Percentiles rank a stretch among this genome's conserved stretches.
phyloP scores from a whole-genome alignment of 2,797 vertebrate genomes.

The Gallinago stenura region DNA sequence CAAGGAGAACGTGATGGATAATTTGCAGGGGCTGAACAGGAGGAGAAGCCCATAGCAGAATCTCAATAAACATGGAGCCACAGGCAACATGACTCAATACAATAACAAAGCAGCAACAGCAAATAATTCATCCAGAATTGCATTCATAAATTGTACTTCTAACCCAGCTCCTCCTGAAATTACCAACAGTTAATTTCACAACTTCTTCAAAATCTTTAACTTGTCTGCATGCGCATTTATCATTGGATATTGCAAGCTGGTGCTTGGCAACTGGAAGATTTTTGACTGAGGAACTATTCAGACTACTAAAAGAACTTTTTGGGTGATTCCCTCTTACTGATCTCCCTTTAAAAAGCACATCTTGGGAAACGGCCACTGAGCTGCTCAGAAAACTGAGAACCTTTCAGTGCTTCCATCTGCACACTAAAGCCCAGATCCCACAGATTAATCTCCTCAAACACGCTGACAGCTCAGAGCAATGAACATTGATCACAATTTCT shows the following conservation, averaged over 20 bases:
- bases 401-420: neutral
- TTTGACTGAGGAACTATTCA: neutral
- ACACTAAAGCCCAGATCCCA: neutral
- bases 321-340: neutral
- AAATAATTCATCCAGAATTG: neutral
- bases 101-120: neutral
- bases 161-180: neutral
- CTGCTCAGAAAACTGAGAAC: neutral
- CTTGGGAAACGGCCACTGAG: neutral
- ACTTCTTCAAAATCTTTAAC: neutral
- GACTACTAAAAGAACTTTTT: neutral
- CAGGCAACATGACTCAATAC: neutral
- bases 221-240: neutral
- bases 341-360: neutral
- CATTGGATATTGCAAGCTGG: neutral
- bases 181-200: neutral
- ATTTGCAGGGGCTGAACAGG: neutral
- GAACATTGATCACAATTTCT: neutral
- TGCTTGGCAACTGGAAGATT: neutral
- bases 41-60: neutral
- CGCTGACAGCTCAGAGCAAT: neutral
- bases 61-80: neutral
- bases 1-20: neutral
- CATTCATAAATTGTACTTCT: neutral
- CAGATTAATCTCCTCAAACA: neutral